Base-by-base conservation (phyloP, 37 sponge, comb jelly and placozoan species). In the Cladorhizidae sp. region DNA sequence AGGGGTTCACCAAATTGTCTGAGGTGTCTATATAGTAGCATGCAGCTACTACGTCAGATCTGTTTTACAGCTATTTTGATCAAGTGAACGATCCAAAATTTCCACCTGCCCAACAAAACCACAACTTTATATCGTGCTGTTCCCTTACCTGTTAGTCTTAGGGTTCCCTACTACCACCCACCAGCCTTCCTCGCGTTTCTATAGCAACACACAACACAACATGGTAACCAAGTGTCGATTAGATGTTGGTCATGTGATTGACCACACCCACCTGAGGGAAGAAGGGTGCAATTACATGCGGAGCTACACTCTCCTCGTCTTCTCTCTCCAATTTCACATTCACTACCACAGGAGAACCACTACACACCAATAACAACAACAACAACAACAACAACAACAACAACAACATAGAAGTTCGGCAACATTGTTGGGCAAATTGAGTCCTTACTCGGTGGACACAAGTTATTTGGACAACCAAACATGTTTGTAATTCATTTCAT, bases 151-250 rank as follows among this genome's bases (percentile, higher is more conserved):
- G 89, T 97, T 97, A 2, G 84, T 77, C 36, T 90, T 90, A n/a
- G 93, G 76, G 55, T 98, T 94, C 8, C 99, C 99, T 56, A 98
- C 80, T 0, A 98, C 99, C 40, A 98, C 72, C 99, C 99, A 98
- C 99, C 99, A 98, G 15, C 99, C 99, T 70, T 98, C 99, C 61
- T 98, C 97, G 1, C 97, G 91, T 85, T 94, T 96, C 80, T 92
- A 71, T 1, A 18, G 15, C 40, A 14, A 57, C 38, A 64, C 52
- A 52, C 2, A 52, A 59, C 41, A 61, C 28, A 45, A 56, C 42
- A 73, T 7, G 35, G 9, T 6, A 33, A 75, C 31, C 39, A 67
- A 3, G 17, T 37, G 3, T 31, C 5, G 1, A 9, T 36, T 8
- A 38, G 31, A 6, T 32, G 20, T 67, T 38, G 26, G 36, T 29